These are phyloP conservation scores for Zeugodacus cucurbitae DNA, from an alignment of 1,140 invertebrate species.

Conservation along the genomic window DNA sequence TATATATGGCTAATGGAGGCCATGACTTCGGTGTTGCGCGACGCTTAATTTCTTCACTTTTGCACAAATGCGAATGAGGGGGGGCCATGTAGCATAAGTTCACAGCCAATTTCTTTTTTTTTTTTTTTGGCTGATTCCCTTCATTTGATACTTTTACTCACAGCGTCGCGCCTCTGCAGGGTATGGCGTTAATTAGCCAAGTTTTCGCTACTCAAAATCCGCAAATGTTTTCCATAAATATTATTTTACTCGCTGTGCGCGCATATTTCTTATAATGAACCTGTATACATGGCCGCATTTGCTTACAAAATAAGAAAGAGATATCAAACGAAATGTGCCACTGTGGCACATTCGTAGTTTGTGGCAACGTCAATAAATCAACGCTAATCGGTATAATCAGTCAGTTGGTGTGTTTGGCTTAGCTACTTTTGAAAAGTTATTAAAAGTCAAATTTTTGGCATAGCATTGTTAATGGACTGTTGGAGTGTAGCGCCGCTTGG, in stretches of 20 bases:
- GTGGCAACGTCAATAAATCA: not conserved
- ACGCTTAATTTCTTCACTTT: not conserved
- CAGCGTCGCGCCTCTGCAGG: not conserved
- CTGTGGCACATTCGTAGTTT: not conserved
- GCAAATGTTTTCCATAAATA: not conserved
- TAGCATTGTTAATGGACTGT: not conserved
- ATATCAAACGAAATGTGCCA: not conserved
- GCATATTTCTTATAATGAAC: not conserved
- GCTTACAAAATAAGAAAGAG: not conserved
- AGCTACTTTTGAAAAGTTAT: not conserved
- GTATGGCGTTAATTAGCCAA: slow-evolving; percentile 19
- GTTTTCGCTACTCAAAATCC: not conserved
- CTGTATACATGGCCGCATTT: not conserved
- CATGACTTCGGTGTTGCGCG: not conserved
- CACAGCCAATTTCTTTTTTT: not conserved
- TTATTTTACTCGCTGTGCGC: not conserved
- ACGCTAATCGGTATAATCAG: not conserved
- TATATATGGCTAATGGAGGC: slow-evolving; percentile 16
- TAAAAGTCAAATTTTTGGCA: not conserved
- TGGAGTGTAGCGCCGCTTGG: no score
- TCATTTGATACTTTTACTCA: not conserved
- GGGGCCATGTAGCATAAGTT: not conserved
- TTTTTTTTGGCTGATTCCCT: not conserved
- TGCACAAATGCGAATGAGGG: not conserved
- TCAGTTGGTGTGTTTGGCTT: not conserved